A percentile compares a stretch with the other conserved stretches of the same genome.
Conservation (phyloP, 2,797 vertebrate genomes). For the Micropoecilia bifurca region DNA sequence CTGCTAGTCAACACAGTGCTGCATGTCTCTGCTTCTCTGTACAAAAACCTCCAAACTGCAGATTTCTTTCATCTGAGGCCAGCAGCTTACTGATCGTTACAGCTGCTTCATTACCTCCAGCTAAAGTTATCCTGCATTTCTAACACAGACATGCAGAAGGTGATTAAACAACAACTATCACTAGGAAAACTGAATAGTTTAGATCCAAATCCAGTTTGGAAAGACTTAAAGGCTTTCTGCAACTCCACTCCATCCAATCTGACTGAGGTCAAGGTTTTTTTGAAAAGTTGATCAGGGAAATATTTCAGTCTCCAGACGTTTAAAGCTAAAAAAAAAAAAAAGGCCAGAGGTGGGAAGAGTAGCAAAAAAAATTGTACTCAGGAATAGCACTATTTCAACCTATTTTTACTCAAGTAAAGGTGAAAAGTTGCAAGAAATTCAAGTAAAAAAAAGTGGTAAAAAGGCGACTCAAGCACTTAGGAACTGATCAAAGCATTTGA, state of each 20-base stretch:
- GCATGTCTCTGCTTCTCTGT: not conserved
- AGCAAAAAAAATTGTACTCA: too few relatives aligned
- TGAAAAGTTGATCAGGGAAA: not conserved
- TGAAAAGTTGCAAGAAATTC: too few relatives aligned
- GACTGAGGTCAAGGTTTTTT: not conserved
- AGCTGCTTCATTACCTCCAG: not conserved
- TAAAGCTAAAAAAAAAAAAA: not conserved
- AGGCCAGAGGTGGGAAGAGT: too few relatives aligned
- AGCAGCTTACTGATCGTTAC: not conserved
- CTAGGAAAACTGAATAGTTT: too few relatives aligned
- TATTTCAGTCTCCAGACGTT: not conserved
- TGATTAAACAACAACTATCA: too few relatives aligned
- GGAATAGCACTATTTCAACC: too few relatives aligned
- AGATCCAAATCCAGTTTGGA: not conserved
- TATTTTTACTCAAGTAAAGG: too few relatives aligned
- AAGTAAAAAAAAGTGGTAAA: too few relatives aligned
- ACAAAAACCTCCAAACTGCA: constrained; percentile 19
- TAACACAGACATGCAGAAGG: too few relatives aligned
- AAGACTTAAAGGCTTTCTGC: not conserved
- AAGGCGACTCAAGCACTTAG: too few relatives aligned
- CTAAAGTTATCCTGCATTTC: not conserved
- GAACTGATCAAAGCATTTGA: too few relatives aligned
- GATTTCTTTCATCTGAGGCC: not conserved
- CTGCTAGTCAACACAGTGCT: constrained; percentile 50
- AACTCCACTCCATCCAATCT: not conserved